Base-by-base conservation (phyloP, 1,140 invertebrate genomes). In the Drosophila pseudoananassae region DNA sequence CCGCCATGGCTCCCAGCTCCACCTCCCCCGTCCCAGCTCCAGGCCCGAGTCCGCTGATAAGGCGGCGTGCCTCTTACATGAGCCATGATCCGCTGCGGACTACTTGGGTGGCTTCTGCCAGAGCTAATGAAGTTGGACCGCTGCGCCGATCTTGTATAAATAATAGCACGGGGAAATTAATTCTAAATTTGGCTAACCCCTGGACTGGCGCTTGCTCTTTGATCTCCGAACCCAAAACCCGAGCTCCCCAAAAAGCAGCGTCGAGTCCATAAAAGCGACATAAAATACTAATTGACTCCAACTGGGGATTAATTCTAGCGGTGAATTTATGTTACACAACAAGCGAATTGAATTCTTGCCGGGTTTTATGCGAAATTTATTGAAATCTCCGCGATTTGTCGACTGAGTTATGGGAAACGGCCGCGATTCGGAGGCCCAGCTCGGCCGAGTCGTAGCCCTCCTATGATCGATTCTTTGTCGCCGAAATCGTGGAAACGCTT, bases 261-360 rank as follows among this genome's bases (percentile, higher is more conserved):
- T 40, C 17, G 46, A 45, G n/a, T 64, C 79, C 56, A 88, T 88
- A 89, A 88, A 88, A 89, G 54, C 71, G 83, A 76, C 72, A 83
- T 88, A 77, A 88, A 88, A 83, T 83, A 88, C 83, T 88, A 88
- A 88, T 88, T 88, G 84, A 88, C 76, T 83, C 68, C 54, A 66
- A 50, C 64, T 60, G 72, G 65, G 72, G 72, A 79, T 89, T 88
- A 84, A 79, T 79, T 89, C 72, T 74, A 74, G 84, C 84, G 79
- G 60, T 83, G 76, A 89, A 89, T 88, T 88, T 83, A 89, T 88
- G 83, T 83, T 88, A 88, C 72, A 88, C 83, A 88, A 88, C 74
- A 73, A 29, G 17, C 66, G 36, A 88, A 88, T 88, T 88, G 60
- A 83, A 88, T 83, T 68, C 78, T 79, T 74, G 75, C 52, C 61